These are phyloP conservation scores for Gouania willdenowi DNA, from an alignment of 2,797 vertebrate species.

Conservation along the genomic window DNA sequence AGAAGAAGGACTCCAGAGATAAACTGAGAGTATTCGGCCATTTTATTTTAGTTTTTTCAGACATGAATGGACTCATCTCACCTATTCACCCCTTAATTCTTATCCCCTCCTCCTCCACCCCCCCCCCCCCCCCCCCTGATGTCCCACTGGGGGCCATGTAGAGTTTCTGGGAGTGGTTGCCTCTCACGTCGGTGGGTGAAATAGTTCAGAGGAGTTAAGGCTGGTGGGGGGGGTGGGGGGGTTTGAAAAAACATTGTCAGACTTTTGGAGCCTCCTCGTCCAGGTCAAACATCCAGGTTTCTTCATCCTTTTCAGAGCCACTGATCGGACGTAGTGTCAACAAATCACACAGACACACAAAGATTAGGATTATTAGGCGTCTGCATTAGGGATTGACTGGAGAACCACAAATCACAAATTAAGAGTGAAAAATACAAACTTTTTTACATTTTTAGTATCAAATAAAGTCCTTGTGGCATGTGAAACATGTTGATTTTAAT, in stretches of 20 bases:
- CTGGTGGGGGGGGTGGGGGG: background rate
- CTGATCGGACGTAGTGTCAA: too few species aligned
- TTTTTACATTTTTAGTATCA: too few species aligned
- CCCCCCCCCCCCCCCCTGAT: constrained; percentile 3
- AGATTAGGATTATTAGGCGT: too few species aligned
- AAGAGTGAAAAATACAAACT: too few species aligned
- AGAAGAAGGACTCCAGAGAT: too few species aligned
- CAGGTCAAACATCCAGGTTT: constrained; percentile 55
- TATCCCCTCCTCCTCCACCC: background rate
- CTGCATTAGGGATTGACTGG: too few species aligned
- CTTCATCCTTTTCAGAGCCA: constrained; percentile 18
- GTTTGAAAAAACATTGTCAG: constrained; percentile 19
- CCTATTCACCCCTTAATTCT: background rate
- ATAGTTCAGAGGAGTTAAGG: constrained; percentile 7
- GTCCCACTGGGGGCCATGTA: constrained; percentile 40
- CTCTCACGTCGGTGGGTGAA: constrained; percentile 18
- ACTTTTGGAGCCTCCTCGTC: constrained; percentile 56
- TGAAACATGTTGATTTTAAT: too few species aligned
- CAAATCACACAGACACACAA: constrained; percentile 4
- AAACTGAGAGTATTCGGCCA: too few species aligned
- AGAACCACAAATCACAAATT: too few species aligned
- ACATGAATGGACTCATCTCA: background rate
- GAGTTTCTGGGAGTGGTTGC: constrained; percentile 71
- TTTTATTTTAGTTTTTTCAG: background rate
- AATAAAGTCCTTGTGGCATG: too few species aligned